Percentiles rank a stretch among this genome's conserved stretches.
These are phyloP conservation scores for Molothrus ater DNA, from an alignment of 2,797 vertebrate species.

Conservation along the genomic window DNA sequence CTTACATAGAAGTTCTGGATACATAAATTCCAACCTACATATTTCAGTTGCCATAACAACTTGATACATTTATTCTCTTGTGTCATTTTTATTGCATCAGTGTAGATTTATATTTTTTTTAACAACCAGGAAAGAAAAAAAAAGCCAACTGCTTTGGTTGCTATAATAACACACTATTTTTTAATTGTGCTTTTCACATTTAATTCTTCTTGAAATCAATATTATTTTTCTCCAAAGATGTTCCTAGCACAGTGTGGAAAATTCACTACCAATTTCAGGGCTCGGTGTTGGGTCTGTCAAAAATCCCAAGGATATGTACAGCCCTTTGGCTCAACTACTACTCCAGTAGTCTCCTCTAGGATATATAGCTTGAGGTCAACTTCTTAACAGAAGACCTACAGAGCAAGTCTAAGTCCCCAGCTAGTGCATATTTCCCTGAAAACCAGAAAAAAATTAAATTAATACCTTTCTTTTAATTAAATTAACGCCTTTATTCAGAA, in stretches of 20 bases:
- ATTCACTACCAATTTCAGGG: not conserved
- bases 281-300: not conserved
- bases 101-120: not conserved
- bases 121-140: not conserved
- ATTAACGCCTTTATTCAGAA: not conserved
- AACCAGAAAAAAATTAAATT: not conserved
- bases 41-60: slow-evolving; percentile 78
- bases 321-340: not conserved
- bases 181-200: slow-evolving; percentile 69
- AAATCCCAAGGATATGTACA: not conserved
- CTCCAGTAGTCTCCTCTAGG: not conserved
- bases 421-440: not conserved
- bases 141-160: slow-evolving; percentile 10
- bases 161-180: slow-evolving; percentile 63
- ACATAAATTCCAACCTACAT: slow-evolving; percentile 77
- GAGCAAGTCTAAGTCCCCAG: not conserved
- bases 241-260: slow-evolving; percentile 4
- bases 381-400: not conserved
- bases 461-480: not conserved
- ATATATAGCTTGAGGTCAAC: not conserved
- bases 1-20: slow-evolving; percentile 68
- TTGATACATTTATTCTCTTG: slow-evolving; percentile 71
- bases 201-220: slow-evolving; percentile 54
- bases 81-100: slow-evolving; percentile 74
- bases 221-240: slow-evolving; percentile 46